Conservation (phyloP, 1,140 invertebrate genomes). For the Lucilia cuprina region DNA sequence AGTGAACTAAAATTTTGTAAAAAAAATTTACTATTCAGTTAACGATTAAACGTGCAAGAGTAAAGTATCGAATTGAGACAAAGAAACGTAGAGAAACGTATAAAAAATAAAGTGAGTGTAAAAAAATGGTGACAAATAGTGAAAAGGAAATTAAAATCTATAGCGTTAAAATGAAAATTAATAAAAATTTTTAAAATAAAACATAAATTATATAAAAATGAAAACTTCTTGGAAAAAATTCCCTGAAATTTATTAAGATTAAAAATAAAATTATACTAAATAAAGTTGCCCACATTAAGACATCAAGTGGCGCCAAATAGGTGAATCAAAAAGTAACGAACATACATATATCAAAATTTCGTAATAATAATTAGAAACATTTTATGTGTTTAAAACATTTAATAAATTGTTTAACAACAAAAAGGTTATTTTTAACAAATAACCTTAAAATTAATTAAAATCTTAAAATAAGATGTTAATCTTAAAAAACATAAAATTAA, state of each 20-base stretch:
- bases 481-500: background rate
- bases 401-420: too few relatives aligned
- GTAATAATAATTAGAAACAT: too few relatives aligned
- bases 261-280: background rate
- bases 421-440: too few relatives aligned
- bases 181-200: background rate
- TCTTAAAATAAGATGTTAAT: background rate
- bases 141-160: background rate
- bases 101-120: slow-evolving; percentile 18
- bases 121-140: background rate
- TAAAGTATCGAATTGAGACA: background rate
- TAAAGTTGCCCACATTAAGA: background rate
- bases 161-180: background rate
- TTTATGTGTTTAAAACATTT: too few relatives aligned
- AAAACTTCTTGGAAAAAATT: background rate
- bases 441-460: background rate
- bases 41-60: slow-evolving; percentile 27
- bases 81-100: background rate
- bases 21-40: slow-evolving; percentile 21
- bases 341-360: too few relatives aligned
- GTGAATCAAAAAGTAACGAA: too few relatives aligned
- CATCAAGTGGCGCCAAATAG: background rate
- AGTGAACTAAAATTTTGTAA: slow-evolving; percentile 16
- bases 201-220: background rate
- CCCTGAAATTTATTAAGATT: too few relatives aligned